These are phyloP conservation scores for Schizopygopsis pylzovi DNA, from an alignment of 2,797 vertebrate genomes.

Conservation along the genomic window DNA sequence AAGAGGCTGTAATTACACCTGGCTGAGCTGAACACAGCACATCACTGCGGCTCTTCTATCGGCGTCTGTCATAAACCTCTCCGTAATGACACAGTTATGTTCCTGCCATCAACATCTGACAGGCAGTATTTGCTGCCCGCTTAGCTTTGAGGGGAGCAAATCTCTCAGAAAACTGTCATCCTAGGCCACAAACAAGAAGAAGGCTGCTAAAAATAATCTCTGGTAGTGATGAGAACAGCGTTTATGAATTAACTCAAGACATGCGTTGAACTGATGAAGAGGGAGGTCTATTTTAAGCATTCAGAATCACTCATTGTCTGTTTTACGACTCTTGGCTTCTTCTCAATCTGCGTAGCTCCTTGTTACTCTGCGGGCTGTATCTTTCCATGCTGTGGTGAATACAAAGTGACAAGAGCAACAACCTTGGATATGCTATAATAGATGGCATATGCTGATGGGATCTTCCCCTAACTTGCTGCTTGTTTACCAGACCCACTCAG, in stretches of 20 bases:
- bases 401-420: constrained; percentile 47
- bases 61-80: constrained; percentile 73
- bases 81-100: constrained; percentile 81
- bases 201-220: constrained; percentile 78
- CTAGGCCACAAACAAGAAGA: constrained; percentile 71
- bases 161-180: constrained; percentile 70
- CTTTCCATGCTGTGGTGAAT: constrained; percentile 19
- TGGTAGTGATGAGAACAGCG: constrained; percentile 65
- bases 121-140: constrained; percentile 50
- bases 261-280: constrained; percentile 14
- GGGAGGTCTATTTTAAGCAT: constrained; percentile 49
- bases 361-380: constrained; percentile 35
- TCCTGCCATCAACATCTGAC: constrained; percentile 74
- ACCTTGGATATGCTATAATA: constrained; percentile 55
- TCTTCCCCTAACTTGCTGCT: constrained; percentile 60
- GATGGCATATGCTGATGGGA: constrained; percentile 61
- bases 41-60: constrained; percentile 61
- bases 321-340: constrained; percentile 46
- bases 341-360: constrained; percentile 36
- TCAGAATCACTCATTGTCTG: constrained; percentile 41
- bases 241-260: constrained; percentile 71
- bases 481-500: constrained; percentile 66
- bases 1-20: constrained; percentile 72
- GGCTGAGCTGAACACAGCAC: constrained; percentile 65
- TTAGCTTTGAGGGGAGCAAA: constrained; percentile 65